phyloP scores from a whole-genome alignment of 2,888 invertebrate genomes.

The Myopa tessellatipennis region DNA sequence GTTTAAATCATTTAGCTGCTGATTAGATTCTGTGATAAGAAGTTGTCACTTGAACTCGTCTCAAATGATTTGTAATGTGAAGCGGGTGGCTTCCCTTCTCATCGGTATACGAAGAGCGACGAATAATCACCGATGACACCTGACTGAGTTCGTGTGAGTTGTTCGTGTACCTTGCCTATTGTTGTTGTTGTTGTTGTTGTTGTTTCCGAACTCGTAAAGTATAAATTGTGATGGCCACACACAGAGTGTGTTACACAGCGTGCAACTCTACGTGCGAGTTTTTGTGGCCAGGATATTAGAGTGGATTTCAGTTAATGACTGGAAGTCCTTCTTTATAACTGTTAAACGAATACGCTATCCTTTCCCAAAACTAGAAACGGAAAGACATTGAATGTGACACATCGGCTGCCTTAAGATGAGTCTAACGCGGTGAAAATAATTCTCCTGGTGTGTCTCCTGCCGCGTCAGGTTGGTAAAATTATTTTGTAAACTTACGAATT shows the following conservation, averaged over 20 bases:
- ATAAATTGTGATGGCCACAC: slow-evolving; percentile 37
- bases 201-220: slow-evolving; percentile 34
- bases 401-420: not conserved
- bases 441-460: too few species aligned
- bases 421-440: too few species aligned
- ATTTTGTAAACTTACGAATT: too few species aligned
- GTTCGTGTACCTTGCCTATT: too few species aligned
- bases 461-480: too few species aligned
- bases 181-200: not conserved
- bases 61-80: slow-evolving; percentile 42
- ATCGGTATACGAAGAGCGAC: slow-evolving; percentile 9
- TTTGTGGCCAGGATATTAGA: slow-evolving; percentile 18
- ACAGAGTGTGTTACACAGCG: slow-evolving; percentile 9
- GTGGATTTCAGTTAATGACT: slow-evolving; percentile 18
- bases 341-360: not conserved
- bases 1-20: slow-evolving; percentile 38
- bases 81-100: slow-evolving; percentile 44
- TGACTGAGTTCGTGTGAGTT: slow-evolving; percentile 20
- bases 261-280: slow-evolving; percentile 19
- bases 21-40: slow-evolving; percentile 40
- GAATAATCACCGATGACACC: slow-evolving; percentile 29
- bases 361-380: not conserved
- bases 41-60: slow-evolving; percentile 39
- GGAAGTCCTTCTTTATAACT: not conserved
- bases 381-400: not conserved